These are phyloP conservation scores for Deroplatys truncata DNA, from an alignment of 2,888 invertebrate genomes.

Conservation along the genomic window DNA sequence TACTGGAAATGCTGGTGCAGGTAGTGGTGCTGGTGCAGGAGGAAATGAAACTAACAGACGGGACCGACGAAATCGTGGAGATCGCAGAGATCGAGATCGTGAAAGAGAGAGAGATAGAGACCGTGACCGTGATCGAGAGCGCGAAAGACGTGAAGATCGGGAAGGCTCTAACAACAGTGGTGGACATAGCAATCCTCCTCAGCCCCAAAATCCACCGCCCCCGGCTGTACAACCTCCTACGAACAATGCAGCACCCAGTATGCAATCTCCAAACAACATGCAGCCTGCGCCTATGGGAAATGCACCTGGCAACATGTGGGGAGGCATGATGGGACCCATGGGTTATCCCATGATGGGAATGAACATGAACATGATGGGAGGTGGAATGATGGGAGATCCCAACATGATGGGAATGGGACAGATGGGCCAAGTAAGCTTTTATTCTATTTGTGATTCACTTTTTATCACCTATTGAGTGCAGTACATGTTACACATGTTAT, in stretches of 20 bases:
- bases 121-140: conserved; percentile 32
- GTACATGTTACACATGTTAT: too few species aligned
- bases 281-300: conserved; percentile 17
- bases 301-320: conserved; percentile 31
- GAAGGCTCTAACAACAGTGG: conserved; percentile 24
- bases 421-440: conserved; percentile 30
- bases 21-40: background rate
- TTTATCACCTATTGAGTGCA: too few species aligned
- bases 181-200: conserved; percentile 21
- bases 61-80: conserved; percentile 31
- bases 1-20: background rate
- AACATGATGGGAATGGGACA: conserved; percentile 55
- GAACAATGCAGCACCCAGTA: background rate
- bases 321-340: conserved; percentile 39
- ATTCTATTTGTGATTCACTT: background rate
- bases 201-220: background rate
- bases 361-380: conserved; percentile 38
- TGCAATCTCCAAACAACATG: conserved; percentile 10
- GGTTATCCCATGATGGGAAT: conserved; percentile 39
- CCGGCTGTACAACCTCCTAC: background rate
- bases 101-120: conserved; percentile 33
- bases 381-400: conserved; percentile 62
- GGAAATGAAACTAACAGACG: conserved; percentile 19
- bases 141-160: conserved; percentile 31
- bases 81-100: conserved; percentile 34